Conservation (phyloP, 2,888 invertebrate species). For the Reticulitermes lucifugus region DNA sequence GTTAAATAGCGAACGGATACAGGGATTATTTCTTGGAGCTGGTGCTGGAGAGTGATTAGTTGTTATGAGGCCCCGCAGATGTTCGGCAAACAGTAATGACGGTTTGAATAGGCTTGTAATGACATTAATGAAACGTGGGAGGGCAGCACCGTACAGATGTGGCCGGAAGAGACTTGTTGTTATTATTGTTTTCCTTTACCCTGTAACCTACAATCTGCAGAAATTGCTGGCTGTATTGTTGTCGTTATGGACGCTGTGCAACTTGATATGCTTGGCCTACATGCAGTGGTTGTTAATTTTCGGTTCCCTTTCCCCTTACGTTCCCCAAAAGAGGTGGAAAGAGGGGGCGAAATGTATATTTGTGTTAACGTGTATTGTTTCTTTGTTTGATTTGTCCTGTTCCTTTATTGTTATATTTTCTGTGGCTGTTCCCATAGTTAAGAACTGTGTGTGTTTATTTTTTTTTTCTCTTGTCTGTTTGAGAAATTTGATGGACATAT, state of each 20-base stretch:
- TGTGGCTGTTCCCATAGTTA: slow-evolving; percentile 14
- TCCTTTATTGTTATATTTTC: not conserved
- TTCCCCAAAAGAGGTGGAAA: not conserved
- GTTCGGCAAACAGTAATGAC: not conserved
- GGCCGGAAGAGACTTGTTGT: slow-evolving; percentile 33
- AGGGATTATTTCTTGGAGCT: too few species aligned
- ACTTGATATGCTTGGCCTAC: slow-evolving; percentile 26
- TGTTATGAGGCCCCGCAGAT: not conserved
- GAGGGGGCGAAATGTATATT: slow-evolving; percentile 12
- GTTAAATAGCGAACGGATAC: too few species aligned
- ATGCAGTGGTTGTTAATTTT: slow-evolving; percentile 15
- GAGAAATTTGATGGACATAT: slow-evolving; percentile 6
- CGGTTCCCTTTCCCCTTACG: not conserved
- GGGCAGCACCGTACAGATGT: not conserved
- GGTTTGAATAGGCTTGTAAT: not conserved
- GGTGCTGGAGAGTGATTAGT: not conserved
- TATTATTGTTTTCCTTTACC: slow-evolving; percentile 32
- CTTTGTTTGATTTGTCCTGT: slow-evolving; percentile 16
- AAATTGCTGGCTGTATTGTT: slow-evolving; percentile 21
- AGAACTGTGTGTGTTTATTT: not conserved
- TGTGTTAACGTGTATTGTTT: not conserved
- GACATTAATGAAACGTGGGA: slow-evolving; percentile 41
- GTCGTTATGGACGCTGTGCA: slow-evolving; percentile 12
- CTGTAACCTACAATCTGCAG: slow-evolving; percentile 34
- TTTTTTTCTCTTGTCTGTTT: not conserved